phyloP scores from a whole-genome alignment of 2,888 invertebrate species.

The Resseliella maxima region DNA sequence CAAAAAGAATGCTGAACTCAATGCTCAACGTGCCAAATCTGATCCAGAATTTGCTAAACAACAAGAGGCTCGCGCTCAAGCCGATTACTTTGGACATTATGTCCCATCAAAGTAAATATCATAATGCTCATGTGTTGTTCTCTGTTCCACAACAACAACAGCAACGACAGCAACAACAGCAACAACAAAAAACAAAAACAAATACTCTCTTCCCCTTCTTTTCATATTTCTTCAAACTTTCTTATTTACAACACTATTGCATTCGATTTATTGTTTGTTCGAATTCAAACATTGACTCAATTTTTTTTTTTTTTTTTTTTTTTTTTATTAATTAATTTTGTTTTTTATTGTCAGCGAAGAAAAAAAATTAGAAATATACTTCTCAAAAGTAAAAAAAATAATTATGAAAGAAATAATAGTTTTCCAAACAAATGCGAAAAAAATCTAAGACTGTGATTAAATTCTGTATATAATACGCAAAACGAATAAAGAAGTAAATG shows the following conservation, averaged over 20 bases:
- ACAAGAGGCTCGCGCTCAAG: slow-evolving; percentile 66
- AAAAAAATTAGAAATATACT: no score
- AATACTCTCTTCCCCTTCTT: neutral
- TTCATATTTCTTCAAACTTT: neutral
- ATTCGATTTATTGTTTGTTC: neutral
- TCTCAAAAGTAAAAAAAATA: neutral
- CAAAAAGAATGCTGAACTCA: slow-evolving; percentile 70
- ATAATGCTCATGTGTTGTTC: neutral
- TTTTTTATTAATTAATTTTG: neutral
- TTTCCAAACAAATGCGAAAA: slow-evolving; percentile 35
- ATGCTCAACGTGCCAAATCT: slow-evolving; percentile 68
- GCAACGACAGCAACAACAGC: no score
- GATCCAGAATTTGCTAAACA: slow-evolving; percentile 67
- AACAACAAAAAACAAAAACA: neutral
- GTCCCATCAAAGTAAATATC: slow-evolving; percentile 5
- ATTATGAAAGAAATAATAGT: neutral
- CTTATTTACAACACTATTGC: neutral
- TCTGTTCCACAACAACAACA: neutral
- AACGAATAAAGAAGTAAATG: neutral
- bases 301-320: neutral
- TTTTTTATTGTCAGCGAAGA: no score
- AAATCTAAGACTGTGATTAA: slow-evolving; percentile 54
- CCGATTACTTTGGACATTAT: slow-evolving; percentile 72
- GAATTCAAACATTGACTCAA: neutral
- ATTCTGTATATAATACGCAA: slow-evolving; percentile 47